Base-by-base conservation (phyloP, 53 echinoderm and acorn worm species). In the Hippasteria phrygiana region DNA sequence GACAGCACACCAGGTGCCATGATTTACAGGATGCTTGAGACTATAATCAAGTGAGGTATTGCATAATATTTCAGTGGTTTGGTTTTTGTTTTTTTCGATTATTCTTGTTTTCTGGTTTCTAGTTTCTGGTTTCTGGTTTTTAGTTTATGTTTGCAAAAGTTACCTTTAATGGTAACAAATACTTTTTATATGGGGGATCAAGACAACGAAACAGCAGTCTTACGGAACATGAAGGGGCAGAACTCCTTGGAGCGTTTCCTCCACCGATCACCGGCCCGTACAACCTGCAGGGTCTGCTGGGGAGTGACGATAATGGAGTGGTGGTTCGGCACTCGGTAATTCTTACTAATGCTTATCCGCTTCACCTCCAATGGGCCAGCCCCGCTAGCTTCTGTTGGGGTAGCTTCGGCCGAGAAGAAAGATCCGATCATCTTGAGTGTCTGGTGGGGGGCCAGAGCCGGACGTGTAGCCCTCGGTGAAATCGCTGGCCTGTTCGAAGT, bases 401-500 rank as follows among this genome's bases (percentile, higher is more conserved):
- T 48, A 20, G 53, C 45, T 18, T 84, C 84, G 43, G 84, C 84
- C 4, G 84, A 84, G 69, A 84, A 84, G 84, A 84, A 84, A 2
- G 84, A 84, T 4, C 84, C 84, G 51, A 84, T 84, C 84, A 84
- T 84, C 84, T 84, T 84, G 54, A 84, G 84, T 5, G 84, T 70
- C 24, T 84, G 51, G 71, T 84, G 84, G 1, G 84, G 84, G 3
- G 84, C 84, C 51, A 84, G 71, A 0, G 84, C 84, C 22, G n/a
- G n/a, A n/a, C n/a, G n/a, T n/a, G n/a, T n/a, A n/a, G n/a, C n/a
- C n/a, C n/a, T n/a, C n/a, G 26, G 84, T 84, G 51, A 84, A 18
- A 20, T 84, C 71, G 70, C 71, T 69, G 51, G 50, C 84, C 51
- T 50, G 36, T 50, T 50, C 34, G 12, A 84, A 51, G 50, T 84